Conservation (phyloP, 2,797 vertebrate genomes). For the Nyctalus aviator region DNA sequence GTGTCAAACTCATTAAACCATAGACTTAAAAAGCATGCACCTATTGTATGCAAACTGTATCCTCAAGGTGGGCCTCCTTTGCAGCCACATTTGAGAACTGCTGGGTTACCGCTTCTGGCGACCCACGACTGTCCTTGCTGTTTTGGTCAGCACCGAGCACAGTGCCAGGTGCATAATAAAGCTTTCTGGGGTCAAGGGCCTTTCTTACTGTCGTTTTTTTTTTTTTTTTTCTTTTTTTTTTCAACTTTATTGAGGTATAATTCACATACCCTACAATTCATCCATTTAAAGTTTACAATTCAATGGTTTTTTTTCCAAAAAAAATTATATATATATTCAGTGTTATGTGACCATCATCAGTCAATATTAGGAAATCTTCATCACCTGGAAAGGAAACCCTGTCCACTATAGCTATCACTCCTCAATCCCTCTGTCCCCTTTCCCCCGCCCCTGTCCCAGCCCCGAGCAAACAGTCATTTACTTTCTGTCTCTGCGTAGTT, state of each 20-base stretch:
- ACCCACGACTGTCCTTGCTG: background rate
- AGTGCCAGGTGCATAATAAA: fast-evolving
- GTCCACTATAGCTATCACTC: background rate
- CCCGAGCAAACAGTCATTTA: background rate
- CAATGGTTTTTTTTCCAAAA: background rate
- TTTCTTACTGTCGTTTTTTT: too few relatives aligned
- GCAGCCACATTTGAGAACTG: background rate
- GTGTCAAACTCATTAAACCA: background rate
- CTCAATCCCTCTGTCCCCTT: fast-evolving
- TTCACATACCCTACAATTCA: background rate
- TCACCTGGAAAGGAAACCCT: background rate
- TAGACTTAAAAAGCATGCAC: background rate
- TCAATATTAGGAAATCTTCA: background rate
- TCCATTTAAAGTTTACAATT: background rate
- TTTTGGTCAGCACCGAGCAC: background rate
- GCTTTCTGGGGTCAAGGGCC: background rate
- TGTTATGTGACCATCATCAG: background rate
- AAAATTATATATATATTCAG: background rate
- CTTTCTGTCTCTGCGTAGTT: background rate
- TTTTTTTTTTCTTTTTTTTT: background rate
- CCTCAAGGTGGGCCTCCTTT: background rate
- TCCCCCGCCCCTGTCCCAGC: fast-evolving
- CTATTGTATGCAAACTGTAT: background rate
- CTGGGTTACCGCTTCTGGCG: background rate
- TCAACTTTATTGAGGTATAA: background rate